Evolutionary conservation across 35 echinoderm and acorn worm species (phyloP), one percentile per base, ranked within the genome.

Genomic region (Stichopus chloronotus): DNA sequence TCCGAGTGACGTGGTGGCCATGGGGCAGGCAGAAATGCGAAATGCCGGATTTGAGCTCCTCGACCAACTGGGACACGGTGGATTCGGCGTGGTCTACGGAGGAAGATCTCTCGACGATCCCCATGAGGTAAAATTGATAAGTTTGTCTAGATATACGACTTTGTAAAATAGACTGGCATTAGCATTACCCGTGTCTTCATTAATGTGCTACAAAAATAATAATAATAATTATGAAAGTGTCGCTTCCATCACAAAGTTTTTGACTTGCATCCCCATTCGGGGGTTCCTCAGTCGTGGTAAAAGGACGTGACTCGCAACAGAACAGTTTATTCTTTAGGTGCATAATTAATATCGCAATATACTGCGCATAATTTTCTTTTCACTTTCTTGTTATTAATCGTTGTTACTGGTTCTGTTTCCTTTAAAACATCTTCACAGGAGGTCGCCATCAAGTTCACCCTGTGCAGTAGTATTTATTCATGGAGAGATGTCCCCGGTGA

Each of bases 401-500:
- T 25, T 78, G 17, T 11, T 8, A 78, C 52, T 78, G 11, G 23
- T 12, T 9, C 4, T n/a, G 23, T 17, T 14, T 78, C 7, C 76
- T 78, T 78, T 78, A 9, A 17, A 4, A 9, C 52, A 21, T 17
- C 7, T 11, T 21, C 7, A 78, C 82, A 85, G 56, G 52, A 85
- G 82, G 82, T 85, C 9, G 82, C 82, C 82, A 85, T 85, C 11
- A 85, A 85, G 82, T 85, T 85, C 82, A 85, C 17, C 9, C 52
- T 6, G 56, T 55, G 6, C 9, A 8, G n/a, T 7, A 12, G 56
- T 4, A 8, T 25, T 58, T 8, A 25, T 7, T 85, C 82, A 58
- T 56, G 52, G 56, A 19, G 17, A 21, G 8, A 17, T 21, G 7
- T 12, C n/a, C 53, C 56, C 11, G 9, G 8, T 58, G n/a, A 85